Evolutionary conservation across 2,888 invertebrate genomes (phyloP), one percentile per base, ranked within the genome.

Genomic region (Hybos culiciformis): DNA sequence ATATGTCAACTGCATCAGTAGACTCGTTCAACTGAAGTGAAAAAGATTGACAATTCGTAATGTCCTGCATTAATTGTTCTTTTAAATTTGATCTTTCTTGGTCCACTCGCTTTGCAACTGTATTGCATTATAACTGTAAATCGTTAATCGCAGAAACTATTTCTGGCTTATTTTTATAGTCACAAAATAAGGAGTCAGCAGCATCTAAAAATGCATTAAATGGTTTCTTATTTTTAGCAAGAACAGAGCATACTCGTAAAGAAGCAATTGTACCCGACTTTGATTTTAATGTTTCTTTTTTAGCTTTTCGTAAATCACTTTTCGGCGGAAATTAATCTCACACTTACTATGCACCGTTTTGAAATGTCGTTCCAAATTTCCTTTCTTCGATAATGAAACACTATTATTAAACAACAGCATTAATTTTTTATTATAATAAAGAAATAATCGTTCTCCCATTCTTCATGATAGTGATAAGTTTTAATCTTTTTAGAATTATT

Each of bases 211-310:
- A 47, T 39, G 46, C 42, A 44, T 49, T 44, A 48, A 53, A 54
- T 33, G 53, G 50, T 46, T 54, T 54, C 39, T 50, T 51, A 19
- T 47, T 46, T 43, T 53, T 53, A 21, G 48, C 47, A 19, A 53
- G 41, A 40, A 51, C 38, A 23, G 32, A 21, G 23, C 23, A 23
- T 23, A 23, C 23, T 23, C 9, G 23, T 23, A 5, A 23, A 23
- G 23, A 23, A 23, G 23, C 23, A 23, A 23, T 7, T 23, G 23
- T 23, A 23, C 6, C 23, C 23, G 23, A 23, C 23, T 7, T 23
- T 23, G 23, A 23, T 23, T 23, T 23, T 23, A 23, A 23, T 23
- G 23, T 23, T 23, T 23, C 23, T 23, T 23, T 23, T 7, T 5
- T 23, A 9, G 26, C 26, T 26, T 26, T 26, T 26, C 26, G 26